Evolutionary conservation across 2,113 vertebrate species (phyloP).

Genomic region (Atractosteus spatula): DNA sequence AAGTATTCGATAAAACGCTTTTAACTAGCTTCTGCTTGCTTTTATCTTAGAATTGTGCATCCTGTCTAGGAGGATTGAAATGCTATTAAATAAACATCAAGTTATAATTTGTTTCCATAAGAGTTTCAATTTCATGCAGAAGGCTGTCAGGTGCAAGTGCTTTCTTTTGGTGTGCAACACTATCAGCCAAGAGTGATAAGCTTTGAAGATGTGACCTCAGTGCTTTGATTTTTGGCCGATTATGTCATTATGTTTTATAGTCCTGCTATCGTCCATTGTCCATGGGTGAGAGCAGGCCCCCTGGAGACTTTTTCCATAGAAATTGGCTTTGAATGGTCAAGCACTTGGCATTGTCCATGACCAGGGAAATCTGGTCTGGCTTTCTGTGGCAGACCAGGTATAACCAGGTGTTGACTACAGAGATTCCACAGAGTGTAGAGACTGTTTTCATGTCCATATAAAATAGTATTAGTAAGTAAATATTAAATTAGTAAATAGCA

Average conservation of each 20-base stretch:
- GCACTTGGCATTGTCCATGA: conserved; percentile 1
- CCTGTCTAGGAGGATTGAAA: background rate
- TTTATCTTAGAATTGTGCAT: background rate
- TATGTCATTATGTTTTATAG: too few species aligned
- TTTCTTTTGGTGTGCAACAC: background rate
- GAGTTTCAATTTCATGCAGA: background rate
- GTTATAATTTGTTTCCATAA: background rate
- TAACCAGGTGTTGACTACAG: background rate
- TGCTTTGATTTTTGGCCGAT: too few species aligned
- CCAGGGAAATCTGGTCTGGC: conserved; percentile 64
- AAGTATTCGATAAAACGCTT: too few species aligned
- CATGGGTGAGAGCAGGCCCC: conserved; percentile 1
- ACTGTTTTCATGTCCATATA: background rate
- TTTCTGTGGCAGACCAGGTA: conserved; percentile 24
- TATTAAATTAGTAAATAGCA: too few species aligned
- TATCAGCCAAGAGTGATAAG: conserved; percentile 4
- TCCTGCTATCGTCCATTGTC: too few species aligned
- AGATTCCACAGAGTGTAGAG: background rate
- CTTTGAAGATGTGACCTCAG: background rate
- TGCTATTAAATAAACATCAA: background rate
- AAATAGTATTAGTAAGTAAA: background rate
- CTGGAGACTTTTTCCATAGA: too few species aligned
- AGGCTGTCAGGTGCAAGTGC: background rate
- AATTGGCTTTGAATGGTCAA: too few species aligned
- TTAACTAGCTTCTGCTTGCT: too few species aligned